Evolutionary conservation across 2,113 vertebrate species (phyloP).

Genomic region (Bombycilla garrulus): DNA sequence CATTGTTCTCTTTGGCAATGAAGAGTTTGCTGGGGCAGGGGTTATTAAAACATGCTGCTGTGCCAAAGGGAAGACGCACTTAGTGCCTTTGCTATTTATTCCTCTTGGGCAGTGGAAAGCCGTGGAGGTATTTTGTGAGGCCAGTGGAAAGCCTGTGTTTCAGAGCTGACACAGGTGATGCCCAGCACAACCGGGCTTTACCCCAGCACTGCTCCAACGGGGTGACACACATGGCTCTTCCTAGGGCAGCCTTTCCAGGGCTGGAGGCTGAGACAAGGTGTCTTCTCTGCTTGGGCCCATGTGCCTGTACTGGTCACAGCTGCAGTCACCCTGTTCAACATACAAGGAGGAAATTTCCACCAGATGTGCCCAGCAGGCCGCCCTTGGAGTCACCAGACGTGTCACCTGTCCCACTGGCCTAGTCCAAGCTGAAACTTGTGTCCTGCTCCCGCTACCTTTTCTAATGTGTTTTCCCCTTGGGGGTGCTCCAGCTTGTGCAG

Average conservation of each 20-base stretch:
- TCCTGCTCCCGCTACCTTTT: neutral
- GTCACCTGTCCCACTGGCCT: neutral
- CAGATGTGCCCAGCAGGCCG: accelerated
- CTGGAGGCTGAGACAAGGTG: neutral
- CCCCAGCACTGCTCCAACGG: neutral
- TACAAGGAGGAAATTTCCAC: neutral
- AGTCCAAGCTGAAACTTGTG: neutral
- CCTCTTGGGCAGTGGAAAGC: neutral
- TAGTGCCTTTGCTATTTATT: neutral
- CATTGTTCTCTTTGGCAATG: neutral
- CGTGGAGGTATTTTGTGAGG: accelerated
- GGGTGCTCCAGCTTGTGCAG: neutral
- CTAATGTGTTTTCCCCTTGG: neutral
- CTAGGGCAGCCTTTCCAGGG: neutral
- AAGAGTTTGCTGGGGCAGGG: neutral
- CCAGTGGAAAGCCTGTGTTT: neutral
- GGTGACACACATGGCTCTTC: accelerated
- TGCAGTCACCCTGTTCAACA: neutral
- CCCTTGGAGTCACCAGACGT: neutral
- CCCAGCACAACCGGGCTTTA: neutral
- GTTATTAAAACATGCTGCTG: neutral
- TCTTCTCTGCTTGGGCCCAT: neutral
- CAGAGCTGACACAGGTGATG: neutral
- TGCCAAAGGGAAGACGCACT: neutral
- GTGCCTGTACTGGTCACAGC: neutral